A percentile compares a stretch with the other conserved stretches of the same genome.
These are phyloP conservation scores for Hepsetus odoe DNA, from an alignment of 2,113 vertebrate genomes.

Conservation along the genomic window DNA sequence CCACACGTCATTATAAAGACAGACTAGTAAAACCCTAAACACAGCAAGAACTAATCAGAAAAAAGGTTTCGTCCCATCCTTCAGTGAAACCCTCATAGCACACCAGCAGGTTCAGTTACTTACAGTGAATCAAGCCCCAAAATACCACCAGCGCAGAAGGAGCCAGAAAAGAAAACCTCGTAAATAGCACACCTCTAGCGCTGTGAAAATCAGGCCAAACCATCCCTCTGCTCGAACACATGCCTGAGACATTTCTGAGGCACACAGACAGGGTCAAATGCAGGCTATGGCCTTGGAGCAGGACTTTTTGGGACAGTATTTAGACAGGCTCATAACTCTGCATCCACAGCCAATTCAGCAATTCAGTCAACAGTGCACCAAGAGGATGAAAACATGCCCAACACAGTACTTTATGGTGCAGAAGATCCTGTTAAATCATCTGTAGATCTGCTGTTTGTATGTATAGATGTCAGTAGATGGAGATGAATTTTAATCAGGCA, in stretches of 20 bases:
- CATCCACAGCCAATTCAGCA: neutral
- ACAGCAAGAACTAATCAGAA: conserved; percentile 12
- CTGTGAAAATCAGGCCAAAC: neutral
- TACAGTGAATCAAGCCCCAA: neutral
- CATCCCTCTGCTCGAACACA: neutral
- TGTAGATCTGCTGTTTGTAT: neutral
- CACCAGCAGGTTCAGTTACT: neutral
- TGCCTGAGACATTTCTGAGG: conserved; percentile 3
- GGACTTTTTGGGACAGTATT: neutral
- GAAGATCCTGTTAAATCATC: neutral
- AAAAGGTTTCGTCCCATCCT: neutral
- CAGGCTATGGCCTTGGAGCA: neutral
- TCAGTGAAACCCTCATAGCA: too few relatives aligned
- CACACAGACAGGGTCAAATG: conserved; percentile 25
- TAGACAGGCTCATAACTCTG: neutral
- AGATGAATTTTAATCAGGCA: too few relatives aligned
- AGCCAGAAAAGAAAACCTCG: conserved; percentile 14
- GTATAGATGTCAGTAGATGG: too few relatives aligned
- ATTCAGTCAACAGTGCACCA: neutral
- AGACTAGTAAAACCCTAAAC: conserved; percentile 14
- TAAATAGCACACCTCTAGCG: conserved; percentile 6
- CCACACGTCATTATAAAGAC: neutral
- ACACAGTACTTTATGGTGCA: neutral
- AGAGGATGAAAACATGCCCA: neutral
- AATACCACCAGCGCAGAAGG: neutral